Percentiles rank a stretch among this genome's conserved stretches.
These are phyloP conservation scores for Geophilus truncorum DNA, from an alignment of 2,888 invertebrate species.

Conservation along the genomic window DNA sequence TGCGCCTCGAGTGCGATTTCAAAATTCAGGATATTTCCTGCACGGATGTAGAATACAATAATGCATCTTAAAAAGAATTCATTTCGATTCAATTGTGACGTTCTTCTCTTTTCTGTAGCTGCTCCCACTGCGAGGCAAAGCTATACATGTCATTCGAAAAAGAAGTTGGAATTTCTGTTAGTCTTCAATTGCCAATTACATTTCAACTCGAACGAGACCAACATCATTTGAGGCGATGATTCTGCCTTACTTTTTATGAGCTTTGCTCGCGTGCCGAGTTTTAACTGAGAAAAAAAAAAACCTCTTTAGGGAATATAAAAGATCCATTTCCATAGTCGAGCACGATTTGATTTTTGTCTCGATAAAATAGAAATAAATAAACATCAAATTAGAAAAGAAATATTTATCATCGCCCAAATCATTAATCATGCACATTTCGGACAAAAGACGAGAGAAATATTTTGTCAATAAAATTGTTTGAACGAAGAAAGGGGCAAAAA, in stretches of 20 bases:
- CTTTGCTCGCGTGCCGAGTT: not conserved
- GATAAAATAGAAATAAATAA: not conserved
- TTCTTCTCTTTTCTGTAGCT: not conserved
- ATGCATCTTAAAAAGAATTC: too few relatives aligned
- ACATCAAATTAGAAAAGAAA: too few relatives aligned
- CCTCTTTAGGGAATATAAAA: conserved; percentile 10
- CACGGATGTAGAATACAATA: not conserved
- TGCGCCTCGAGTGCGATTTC: not conserved
- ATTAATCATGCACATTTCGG: not conserved
- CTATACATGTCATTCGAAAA: not conserved
- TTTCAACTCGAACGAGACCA: conserved; percentile 16
- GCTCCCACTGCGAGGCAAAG: not conserved
- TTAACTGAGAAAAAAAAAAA: conserved; percentile 12
- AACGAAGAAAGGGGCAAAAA: not conserved
- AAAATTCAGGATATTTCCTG: not conserved
- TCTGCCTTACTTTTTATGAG: conserved; percentile 3
- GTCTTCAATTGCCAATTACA: conserved; percentile 7
- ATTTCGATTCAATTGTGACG: not conserved
- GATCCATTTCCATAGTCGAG: conserved; percentile 6
- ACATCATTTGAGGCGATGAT: conserved; percentile 1
- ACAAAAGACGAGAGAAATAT: not conserved
- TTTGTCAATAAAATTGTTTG: not conserved
- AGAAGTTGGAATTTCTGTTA: conserved; percentile 2
- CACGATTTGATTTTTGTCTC: conserved; percentile 6
- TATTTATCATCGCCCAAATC: too few relatives aligned